A percentile compares a stretch with the other conserved stretches of the same genome.
phyloP scores from a whole-genome alignment of 2,797 vertebrate species.

The Poecilia velifera region DNA sequence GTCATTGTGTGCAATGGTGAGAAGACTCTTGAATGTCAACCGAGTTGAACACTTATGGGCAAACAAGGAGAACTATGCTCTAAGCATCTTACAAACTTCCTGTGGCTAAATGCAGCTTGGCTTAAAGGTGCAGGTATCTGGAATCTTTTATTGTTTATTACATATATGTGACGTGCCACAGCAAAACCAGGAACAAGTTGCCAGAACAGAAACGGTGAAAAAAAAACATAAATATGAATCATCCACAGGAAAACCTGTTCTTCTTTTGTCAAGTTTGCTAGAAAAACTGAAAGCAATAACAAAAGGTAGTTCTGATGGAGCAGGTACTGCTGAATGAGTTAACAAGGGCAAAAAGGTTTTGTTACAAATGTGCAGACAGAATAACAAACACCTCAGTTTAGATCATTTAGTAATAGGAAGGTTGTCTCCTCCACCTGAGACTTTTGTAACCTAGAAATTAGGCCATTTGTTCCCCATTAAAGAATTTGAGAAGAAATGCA shows the following conservation, averaged over 20 bases:
- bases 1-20: constrained; percentile 45
- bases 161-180: background rate
- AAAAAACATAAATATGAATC: too few species aligned
- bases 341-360: constrained; percentile 29
- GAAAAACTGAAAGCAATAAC: background rate
- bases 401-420: constrained; percentile 27
- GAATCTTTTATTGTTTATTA: background rate
- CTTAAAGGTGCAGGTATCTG: background rate
- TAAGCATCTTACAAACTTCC: constrained; percentile 12
- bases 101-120: background rate
- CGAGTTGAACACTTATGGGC: constrained; percentile 40
- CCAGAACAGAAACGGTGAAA: too few species aligned
- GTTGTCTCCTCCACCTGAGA: constrained; percentile 19
- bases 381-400: constrained; percentile 26
- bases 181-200: too few species aligned
- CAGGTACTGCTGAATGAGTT: constrained; percentile 21
- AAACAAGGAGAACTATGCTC: constrained; percentile 23
- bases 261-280: too few species aligned
- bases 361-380: constrained; percentile 36
- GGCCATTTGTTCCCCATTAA: constrained; percentile 22
- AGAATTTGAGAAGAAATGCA: constrained; percentile 5
- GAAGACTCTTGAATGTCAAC: constrained; percentile 56
- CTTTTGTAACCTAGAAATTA: constrained; percentile 17
- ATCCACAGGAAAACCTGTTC: too few species aligned
- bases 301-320: background rate